These are phyloP conservation scores for Ochlodes sylvanus DNA, from an alignment of 2,888 invertebrate genomes.

Conservation along the genomic window DNA sequence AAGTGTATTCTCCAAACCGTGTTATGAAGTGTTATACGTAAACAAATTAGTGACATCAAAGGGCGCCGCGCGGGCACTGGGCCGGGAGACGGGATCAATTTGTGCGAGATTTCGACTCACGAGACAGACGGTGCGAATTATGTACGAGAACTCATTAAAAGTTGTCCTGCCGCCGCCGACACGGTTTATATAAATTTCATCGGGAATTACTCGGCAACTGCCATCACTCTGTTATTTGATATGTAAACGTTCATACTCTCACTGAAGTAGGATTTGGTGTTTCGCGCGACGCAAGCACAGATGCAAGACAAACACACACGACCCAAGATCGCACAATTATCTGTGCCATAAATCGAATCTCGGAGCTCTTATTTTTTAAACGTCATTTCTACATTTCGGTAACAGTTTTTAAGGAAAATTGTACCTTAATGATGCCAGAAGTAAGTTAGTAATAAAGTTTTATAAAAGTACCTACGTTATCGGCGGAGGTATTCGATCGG, in stretches of 20 bases:
- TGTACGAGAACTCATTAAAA: slow-evolving; percentile 24
- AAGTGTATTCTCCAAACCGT: background rate
- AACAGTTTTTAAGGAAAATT: too few relatives aligned
- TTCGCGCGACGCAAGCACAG: too few relatives aligned
- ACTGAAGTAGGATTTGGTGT: too few relatives aligned
- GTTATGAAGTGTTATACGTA: background rate
- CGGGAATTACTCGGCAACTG: background rate
- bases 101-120: background rate
- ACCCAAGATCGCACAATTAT: too few relatives aligned
- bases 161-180: slow-evolving; percentile 7
- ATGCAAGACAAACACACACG: too few relatives aligned
- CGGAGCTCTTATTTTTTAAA: too few relatives aligned
- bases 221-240: background rate
- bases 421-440: background rate
- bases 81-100: background rate
- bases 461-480: background rate
- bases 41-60: background rate
- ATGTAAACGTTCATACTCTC: too few relatives aligned
- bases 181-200: slow-evolving; percentile 18
- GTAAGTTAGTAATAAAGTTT: background rate
- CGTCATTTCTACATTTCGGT: too few relatives aligned
- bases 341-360: too few relatives aligned
- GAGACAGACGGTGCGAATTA: slow-evolving; percentile 18
- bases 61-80: background rate
- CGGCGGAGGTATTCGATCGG: background rate